Conservation (phyloP, 2,113 vertebrate genomes). For the Tretioscincus oriximinensis region DNA sequence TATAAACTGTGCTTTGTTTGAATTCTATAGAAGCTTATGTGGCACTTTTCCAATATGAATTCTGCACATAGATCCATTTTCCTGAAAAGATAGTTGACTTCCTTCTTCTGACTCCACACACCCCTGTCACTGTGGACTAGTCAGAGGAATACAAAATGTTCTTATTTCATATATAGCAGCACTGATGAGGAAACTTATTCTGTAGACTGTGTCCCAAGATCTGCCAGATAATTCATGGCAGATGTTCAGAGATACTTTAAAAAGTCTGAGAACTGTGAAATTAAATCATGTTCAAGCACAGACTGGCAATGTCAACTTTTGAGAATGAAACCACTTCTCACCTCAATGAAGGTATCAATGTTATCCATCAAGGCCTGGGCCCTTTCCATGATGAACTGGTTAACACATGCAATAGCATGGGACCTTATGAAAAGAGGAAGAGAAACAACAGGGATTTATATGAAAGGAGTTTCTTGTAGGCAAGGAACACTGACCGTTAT, state of each 20-base stretch:
- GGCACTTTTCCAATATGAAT: not conserved
- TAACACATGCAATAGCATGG: slow-evolving; percentile 92
- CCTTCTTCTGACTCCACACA: not conserved
- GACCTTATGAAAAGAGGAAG: slow-evolving; percentile 71
- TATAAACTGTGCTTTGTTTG: not conserved
- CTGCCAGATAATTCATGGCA: not conserved
- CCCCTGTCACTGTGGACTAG: not conserved
- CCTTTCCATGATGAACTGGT: slow-evolving; percentile 94
- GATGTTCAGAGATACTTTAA: not conserved
- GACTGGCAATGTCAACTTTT: not conserved
- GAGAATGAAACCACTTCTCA: slow-evolving; percentile 46
- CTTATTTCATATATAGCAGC: no score
- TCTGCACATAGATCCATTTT: not conserved
- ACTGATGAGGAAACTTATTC: not conserved
- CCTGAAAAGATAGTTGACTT: not conserved
- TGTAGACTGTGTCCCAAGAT: not conserved
- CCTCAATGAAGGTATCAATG: slow-evolving; percentile 95
- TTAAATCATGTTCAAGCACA: not conserved
- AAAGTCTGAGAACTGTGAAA: not conserved
- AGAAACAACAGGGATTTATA: not conserved
- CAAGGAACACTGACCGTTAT: no score
- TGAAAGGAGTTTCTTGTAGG: no score
- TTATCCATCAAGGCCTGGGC: slow-evolving; percentile 96
- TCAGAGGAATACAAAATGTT: no score
- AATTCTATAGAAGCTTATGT: not conserved